Evolutionary conservation across 2,113 vertebrate genomes (phyloP).

Genomic region (Strix uralensis): DNA sequence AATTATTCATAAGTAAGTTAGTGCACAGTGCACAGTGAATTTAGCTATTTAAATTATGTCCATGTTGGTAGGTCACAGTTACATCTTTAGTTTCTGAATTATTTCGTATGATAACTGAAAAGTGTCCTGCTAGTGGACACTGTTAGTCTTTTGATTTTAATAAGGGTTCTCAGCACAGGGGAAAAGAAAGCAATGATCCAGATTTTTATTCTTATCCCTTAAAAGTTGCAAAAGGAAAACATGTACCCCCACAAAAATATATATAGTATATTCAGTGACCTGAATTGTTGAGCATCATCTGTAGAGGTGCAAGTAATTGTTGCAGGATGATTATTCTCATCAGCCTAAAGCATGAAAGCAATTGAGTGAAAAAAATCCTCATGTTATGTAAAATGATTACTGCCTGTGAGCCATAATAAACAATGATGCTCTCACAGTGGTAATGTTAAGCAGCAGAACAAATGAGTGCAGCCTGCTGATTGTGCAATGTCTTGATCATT

Average conservation of each 20-base stretch:
- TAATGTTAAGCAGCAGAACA: slow-evolving; percentile 64
- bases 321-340: slow-evolving; percentile 74
- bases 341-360: slow-evolving; percentile 75
- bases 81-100: not conserved
- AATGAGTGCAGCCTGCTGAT: slow-evolving; percentile 64
- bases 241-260: not conserved
- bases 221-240: not conserved
- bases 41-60: not conserved
- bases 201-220: not conserved
- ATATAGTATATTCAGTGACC: not conserved
- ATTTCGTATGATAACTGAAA: not conserved
- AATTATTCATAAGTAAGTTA: slow-evolving; percentile 56
- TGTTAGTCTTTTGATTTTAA: not conserved
- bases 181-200: not conserved
- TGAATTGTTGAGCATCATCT: slow-evolving; percentile 50
- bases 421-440: slow-evolving; percentile 54
- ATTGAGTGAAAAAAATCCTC: slow-evolving; percentile 77
- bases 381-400: slow-evolving; percentile 76
- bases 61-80: not conserved
- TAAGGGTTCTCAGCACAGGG: not conserved
- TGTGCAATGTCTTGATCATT: slow-evolving; percentile 33
- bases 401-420: slow-evolving; percentile 78
- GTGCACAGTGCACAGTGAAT: not conserved
- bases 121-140: not conserved
- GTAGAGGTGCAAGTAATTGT: slow-evolving; percentile 68